Evolutionary conservation across 2,888 invertebrate species (phyloP).

Genomic region (Dynastes maya): DNA sequence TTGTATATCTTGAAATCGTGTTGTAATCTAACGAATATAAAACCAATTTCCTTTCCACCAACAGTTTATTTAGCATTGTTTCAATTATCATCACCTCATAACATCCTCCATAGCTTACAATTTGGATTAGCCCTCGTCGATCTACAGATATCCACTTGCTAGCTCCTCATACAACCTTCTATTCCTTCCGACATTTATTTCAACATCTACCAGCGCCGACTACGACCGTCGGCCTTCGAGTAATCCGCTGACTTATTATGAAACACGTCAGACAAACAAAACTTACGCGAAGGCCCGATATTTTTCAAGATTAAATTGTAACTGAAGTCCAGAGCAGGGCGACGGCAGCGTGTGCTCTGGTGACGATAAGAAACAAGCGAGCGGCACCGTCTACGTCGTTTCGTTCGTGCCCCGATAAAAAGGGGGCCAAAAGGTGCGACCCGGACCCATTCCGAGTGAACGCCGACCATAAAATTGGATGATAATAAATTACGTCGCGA

Average conservation of each 20-base stretch:
- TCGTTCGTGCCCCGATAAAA: conserved; percentile 45
- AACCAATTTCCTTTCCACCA: too few relatives aligned
- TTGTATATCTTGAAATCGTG: too few relatives aligned
- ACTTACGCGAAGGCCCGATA: conserved; percentile 34
- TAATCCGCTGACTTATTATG: conserved; percentile 46
- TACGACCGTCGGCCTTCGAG: background rate
- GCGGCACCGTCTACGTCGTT: conserved; percentile 39
- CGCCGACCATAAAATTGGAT: conserved; percentile 57
- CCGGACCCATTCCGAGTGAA: conserved; percentile 23
- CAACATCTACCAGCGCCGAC: background rate
- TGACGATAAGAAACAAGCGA: conserved; percentile 56
- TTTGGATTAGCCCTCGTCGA: too few relatives aligned
- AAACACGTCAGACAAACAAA: conserved; percentile 46
- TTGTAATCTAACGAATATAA: too few relatives aligned
- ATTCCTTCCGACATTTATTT: conserved; percentile 6
- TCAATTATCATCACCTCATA: too few relatives aligned
- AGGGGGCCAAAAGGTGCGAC: conserved; percentile 9
- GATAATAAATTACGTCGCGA: conserved; percentile 57
- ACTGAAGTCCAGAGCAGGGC: conserved; percentile 55
- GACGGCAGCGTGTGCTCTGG: conserved; percentile 51
- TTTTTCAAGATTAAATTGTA: conserved; percentile 58
- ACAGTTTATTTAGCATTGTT: too few relatives aligned
- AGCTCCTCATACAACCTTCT: background rate
- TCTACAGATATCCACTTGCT: background rate
- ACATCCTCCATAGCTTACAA: too few relatives aligned